Conservation (phyloP, 2,888 invertebrate species). For the Heliconius cydno region DNA sequence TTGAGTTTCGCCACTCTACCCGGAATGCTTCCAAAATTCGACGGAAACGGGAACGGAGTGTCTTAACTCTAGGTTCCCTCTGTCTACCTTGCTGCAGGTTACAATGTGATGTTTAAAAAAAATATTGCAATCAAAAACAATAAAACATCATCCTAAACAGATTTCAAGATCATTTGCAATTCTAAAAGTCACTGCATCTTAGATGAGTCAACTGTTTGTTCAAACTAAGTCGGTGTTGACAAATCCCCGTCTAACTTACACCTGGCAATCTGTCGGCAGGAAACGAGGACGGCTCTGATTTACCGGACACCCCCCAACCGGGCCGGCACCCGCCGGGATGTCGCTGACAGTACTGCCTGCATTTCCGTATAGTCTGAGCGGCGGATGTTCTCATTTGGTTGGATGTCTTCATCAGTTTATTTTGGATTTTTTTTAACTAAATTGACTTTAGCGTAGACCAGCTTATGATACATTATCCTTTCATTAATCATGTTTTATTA, state of each 20-base stretch:
- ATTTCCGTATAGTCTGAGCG: constrained; percentile 8
- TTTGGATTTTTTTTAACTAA: background rate
- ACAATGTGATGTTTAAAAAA: too few species aligned
- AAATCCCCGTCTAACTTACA: constrained; percentile 29
- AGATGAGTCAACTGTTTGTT: constrained; percentile 6
- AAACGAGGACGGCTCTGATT: constrained; percentile 32
- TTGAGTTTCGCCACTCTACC: too few species aligned
- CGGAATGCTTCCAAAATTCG: too few species aligned
- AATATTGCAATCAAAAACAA: background rate
- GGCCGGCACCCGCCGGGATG: constrained; percentile 19
- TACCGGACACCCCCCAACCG: constrained; percentile 28
- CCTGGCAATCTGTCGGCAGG: constrained; percentile 34
- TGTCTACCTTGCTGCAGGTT: too few species aligned
- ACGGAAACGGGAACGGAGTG: too few species aligned
- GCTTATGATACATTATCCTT: too few species aligned
- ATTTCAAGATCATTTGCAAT: constrained; percentile 16
- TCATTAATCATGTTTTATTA: too few species aligned
- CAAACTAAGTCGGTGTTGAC: constrained; percentile 30
- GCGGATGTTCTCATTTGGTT: background rate
- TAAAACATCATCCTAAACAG: background rate
- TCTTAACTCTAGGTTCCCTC: background rate
- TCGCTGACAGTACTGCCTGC: constrained; percentile 19
- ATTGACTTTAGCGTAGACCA: too few species aligned
- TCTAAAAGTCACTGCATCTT: constrained; percentile 15
- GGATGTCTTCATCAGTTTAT: background rate